phyloP scores from a whole-genome alignment of 2,888 invertebrate genomes.

The Hofmannophila pseudospretella region DNA sequence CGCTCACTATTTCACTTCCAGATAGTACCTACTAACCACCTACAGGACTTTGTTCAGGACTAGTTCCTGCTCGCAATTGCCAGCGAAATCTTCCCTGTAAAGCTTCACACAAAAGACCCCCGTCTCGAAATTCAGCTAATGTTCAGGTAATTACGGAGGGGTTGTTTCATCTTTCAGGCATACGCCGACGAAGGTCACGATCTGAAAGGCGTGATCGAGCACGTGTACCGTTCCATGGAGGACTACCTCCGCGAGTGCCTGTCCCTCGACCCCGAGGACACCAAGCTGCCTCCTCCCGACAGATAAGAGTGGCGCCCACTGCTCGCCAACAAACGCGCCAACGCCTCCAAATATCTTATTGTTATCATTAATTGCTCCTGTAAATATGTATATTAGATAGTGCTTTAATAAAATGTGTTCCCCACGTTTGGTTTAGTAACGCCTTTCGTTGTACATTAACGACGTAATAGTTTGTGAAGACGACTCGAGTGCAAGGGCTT shows the following conservation, averaged over 20 bases:
- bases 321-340: constrained; percentile 19
- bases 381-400: constrained; percentile 74
- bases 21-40: too few relatives aligned
- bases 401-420: constrained; percentile 73
- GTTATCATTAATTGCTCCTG: constrained; percentile 49
- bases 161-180: constrained; percentile 80
- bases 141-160: too few relatives aligned
- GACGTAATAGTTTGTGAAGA: constrained; percentile 13
- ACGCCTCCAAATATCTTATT: constrained; percentile 32
- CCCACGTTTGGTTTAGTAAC: constrained; percentile 44
- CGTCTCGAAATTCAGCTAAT: too few relatives aligned
- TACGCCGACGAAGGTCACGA: constrained; percentile 96
- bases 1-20: too few relatives aligned
- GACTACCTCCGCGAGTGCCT: constrained; percentile 94
- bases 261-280: constrained; percentile 88
- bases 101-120: too few relatives aligned
- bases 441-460: constrained; percentile 24
- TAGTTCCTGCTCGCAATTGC: too few relatives aligned
- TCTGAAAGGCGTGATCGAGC: constrained; percentile 89
- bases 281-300: constrained; percentile 79
- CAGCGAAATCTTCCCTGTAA: too few relatives aligned
- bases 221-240: constrained; percentile 95
- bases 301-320: constrained; percentile 49
- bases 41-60: too few relatives aligned
- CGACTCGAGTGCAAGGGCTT: constrained; percentile 26